phyloP scores from a whole-genome alignment of 2,888 invertebrate genomes.

The Meloe dianella region DNA sequence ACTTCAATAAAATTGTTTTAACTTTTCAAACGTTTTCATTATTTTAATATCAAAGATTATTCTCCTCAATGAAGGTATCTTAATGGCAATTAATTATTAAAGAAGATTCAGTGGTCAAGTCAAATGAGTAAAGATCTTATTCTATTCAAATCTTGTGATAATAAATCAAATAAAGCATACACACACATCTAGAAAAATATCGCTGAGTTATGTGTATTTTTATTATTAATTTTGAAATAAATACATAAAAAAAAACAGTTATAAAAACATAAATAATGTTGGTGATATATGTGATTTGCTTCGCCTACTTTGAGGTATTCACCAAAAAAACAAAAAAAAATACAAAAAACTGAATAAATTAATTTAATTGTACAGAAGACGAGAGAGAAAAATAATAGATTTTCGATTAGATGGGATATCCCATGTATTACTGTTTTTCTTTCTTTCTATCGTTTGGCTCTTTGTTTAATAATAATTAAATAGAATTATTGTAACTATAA shows the following conservation, averaged over 20 bases:
- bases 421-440: background rate
- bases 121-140: no score
- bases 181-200: background rate
- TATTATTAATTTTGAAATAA: background rate
- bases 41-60: no score
- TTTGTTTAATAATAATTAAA: slow-evolving; percentile 2
- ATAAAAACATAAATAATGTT: background rate
- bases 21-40: no score
- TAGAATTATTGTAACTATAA: background rate
- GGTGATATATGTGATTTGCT: slow-evolving; percentile 2
- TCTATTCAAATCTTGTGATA: no score
- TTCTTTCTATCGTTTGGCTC: no score
- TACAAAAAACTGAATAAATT: background rate
- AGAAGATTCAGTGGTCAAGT: no score
- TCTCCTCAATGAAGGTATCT: no score
- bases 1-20: background rate
- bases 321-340: background rate
- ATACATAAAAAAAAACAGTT: background rate
- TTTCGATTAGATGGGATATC: background rate
- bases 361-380: background rate
- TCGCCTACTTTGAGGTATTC: background rate
- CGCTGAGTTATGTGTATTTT: background rate
- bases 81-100: no score
- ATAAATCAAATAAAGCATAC: background rate
- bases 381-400: background rate